phyloP scores from a whole-genome alignment of 1,140 invertebrate genomes.

The Lucilia cuprina region DNA sequence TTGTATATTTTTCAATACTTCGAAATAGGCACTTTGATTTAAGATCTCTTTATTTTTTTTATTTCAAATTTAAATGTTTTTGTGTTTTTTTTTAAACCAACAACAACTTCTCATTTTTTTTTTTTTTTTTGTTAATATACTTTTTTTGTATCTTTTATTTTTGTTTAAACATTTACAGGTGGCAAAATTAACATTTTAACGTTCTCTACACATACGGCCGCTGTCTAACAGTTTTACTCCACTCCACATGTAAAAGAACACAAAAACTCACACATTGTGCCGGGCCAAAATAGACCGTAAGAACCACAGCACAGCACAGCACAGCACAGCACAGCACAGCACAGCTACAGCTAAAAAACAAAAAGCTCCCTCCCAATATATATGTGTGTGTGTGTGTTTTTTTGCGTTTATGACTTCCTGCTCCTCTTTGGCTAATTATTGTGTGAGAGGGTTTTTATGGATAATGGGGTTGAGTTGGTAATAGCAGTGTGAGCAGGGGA shows the following conservation, averaged over 20 bases:
- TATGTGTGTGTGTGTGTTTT: background rate
- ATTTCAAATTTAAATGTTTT: no score
- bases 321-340: no score
- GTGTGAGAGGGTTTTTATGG: background rate
- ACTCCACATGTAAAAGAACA: background rate
- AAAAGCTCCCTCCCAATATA: background rate
- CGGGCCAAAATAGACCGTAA: background rate
- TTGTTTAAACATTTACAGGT: background rate
- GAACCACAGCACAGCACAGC: no score
- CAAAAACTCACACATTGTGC: background rate
- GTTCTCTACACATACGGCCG: background rate
- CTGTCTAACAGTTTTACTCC: background rate
- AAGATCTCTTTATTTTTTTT: background rate
- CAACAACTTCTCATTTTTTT: background rate
- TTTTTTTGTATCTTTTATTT: background rate
- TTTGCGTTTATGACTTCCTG: background rate
- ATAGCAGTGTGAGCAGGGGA: background rate
- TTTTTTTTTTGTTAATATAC: background rate
- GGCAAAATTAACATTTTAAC: background rate
- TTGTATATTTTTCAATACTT: background rate
- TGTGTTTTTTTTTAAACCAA: background rate
- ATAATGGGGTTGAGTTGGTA: background rate
- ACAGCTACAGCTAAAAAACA: background rate
- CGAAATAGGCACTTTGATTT: background rate
- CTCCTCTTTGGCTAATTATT: slow-evolving; percentile 2